These are phyloP conservation scores for Heterotis niloticus DNA, from an alignment of 2,113 vertebrate species.

Conservation along the genomic window DNA sequence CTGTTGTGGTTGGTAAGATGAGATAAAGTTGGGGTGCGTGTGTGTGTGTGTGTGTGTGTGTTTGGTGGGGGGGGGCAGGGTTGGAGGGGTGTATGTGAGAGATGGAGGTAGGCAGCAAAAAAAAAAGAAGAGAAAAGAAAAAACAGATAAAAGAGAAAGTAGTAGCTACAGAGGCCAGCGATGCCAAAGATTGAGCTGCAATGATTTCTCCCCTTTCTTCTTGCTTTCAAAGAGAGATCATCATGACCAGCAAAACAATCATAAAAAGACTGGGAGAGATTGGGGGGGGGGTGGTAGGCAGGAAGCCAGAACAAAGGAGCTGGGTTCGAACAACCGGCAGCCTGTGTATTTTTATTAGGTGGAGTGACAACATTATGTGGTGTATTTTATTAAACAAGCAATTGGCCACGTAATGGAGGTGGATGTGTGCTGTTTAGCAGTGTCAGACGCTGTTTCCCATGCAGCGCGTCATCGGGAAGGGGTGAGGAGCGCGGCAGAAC, in stretches of 20 bases:
- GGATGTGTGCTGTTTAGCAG: constrained; percentile 46
- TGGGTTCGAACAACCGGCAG: constrained; percentile 33
- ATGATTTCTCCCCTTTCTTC: constrained; percentile 48
- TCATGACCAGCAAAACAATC: constrained; percentile 54
- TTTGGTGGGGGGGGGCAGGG: not conserved
- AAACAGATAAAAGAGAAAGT: constrained; percentile 55
- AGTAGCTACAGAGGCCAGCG: constrained; percentile 48
- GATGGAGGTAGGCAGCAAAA: constrained; percentile 30
- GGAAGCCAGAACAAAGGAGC: constrained; percentile 35
- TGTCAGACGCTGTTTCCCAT: constrained; percentile 39
- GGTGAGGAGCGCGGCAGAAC: constrained; percentile 30
- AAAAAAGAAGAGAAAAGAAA: constrained; percentile 25
- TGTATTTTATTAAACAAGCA: constrained; percentile 49
- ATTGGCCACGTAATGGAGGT: constrained; percentile 45
- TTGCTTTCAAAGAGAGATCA: constrained; percentile 61
- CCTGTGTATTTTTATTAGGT: constrained; percentile 54
- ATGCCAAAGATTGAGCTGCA: constrained; percentile 54
- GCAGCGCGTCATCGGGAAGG: constrained; percentile 18
- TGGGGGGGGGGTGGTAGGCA: constrained; percentile 38
- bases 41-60: constrained; percentile 29
- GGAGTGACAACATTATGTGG: constrained; percentile 52
- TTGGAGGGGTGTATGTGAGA: not conserved
- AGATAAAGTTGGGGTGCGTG: constrained; percentile 19
- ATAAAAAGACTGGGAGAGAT: constrained; percentile 39
- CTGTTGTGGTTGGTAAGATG: constrained; percentile 25